Percentiles rank a stretch among this genome's conserved stretches.
Conservation (phyloP, 2,888 invertebrate genomes). For the Drosophila demipolita region DNA sequence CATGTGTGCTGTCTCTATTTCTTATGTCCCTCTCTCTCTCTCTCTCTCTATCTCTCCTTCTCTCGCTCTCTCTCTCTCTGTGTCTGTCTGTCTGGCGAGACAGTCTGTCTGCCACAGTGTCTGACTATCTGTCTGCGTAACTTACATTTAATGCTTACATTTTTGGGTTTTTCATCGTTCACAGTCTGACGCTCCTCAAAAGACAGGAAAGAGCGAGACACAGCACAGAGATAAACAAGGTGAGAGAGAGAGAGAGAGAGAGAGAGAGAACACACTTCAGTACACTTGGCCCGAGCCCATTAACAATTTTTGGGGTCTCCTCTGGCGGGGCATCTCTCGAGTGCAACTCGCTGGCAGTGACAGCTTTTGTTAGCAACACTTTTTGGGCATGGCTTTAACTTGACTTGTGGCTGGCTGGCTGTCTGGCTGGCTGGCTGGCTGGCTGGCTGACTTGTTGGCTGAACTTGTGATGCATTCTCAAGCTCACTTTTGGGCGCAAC, state of each 20-base stretch:
- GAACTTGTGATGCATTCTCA: slow-evolving; percentile 51
- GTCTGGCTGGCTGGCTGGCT: not conserved
- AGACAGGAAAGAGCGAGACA: slow-evolving; percentile 44
- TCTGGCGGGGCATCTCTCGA: slow-evolving; percentile 52
- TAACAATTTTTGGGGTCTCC: slow-evolving; percentile 65
- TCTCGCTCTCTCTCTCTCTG: not conserved
- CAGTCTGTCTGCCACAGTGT: slow-evolving; percentile 33
- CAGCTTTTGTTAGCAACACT: slow-evolving; percentile 66
- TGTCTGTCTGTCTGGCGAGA: slow-evolving; percentile 24
- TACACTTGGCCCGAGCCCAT: slow-evolving; percentile 52
- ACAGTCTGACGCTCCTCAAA: slow-evolving; percentile 78
- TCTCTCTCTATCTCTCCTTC: slow-evolving; percentile 18
- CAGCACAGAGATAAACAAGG: slow-evolving; percentile 40
- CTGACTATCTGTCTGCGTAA: slow-evolving; percentile 36
- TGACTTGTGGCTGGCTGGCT: slow-evolving; percentile 20
- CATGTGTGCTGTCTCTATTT: slow-evolving; percentile 46
- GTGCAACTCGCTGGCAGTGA: slow-evolving; percentile 54
- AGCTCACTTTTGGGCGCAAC: slow-evolving; percentile 29
- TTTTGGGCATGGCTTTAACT: slow-evolving; percentile 61
- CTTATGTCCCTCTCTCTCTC: slow-evolving; percentile 26
- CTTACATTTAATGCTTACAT: slow-evolving; percentile 75
- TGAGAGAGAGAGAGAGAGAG: not conserved
- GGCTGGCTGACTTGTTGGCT: not conserved
- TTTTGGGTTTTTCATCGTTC: slow-evolving; percentile 76
- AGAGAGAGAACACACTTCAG: slow-evolving; percentile 35